phyloP scores from a whole-genome alignment of 2,797 vertebrate genomes.

The Takifugu rubripes region DNA sequence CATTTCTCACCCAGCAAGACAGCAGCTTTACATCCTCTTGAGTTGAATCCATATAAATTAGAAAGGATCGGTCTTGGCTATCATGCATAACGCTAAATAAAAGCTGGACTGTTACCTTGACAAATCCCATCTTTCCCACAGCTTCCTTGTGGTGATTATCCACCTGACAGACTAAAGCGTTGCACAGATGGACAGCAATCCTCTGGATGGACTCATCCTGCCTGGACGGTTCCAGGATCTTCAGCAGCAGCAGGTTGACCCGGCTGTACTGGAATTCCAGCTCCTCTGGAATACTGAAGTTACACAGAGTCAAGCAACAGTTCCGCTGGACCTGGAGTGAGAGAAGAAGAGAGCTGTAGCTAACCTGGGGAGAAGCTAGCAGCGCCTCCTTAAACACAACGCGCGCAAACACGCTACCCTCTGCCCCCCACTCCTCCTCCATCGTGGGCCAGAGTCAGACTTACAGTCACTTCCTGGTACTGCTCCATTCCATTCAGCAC shows the following conservation, averaged over 20 bases:
- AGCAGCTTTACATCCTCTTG: too few relatives aligned
- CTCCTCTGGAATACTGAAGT: slow-evolving; percentile 98
- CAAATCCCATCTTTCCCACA: slow-evolving; percentile 98
- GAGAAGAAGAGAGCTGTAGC: too few relatives aligned
- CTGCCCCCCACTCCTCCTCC: too few relatives aligned
- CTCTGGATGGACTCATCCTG: slow-evolving; percentile 98
- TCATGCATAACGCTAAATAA: too few relatives aligned
- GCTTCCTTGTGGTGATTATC: slow-evolving; percentile 98
- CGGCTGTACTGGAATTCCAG: slow-evolving; percentile 95
- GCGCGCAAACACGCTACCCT: too few relatives aligned
- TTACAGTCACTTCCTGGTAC: slow-evolving; percentile 98
- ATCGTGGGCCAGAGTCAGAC: slow-evolving; percentile 45
- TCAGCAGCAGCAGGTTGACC: slow-evolving; percentile 91
- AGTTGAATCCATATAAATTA: too few relatives aligned
- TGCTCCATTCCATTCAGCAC: slow-evolving; percentile 98
- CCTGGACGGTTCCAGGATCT: slow-evolving; percentile 88
- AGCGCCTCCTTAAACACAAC: too few relatives aligned
- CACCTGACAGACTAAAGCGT: slow-evolving; percentile 96
- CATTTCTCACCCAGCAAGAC: too few relatives aligned
- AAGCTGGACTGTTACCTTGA: slow-evolving; percentile 77
- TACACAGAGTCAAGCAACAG: slow-evolving; percentile 96
- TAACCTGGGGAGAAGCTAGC: too few relatives aligned
- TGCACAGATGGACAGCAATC: slow-evolving; percentile 96
- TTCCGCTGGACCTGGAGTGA: slow-evolving; percentile 89
- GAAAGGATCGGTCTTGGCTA: too few relatives aligned